Conservation (phyloP, 2,888 invertebrate genomes). For the Phania funesta region DNA sequence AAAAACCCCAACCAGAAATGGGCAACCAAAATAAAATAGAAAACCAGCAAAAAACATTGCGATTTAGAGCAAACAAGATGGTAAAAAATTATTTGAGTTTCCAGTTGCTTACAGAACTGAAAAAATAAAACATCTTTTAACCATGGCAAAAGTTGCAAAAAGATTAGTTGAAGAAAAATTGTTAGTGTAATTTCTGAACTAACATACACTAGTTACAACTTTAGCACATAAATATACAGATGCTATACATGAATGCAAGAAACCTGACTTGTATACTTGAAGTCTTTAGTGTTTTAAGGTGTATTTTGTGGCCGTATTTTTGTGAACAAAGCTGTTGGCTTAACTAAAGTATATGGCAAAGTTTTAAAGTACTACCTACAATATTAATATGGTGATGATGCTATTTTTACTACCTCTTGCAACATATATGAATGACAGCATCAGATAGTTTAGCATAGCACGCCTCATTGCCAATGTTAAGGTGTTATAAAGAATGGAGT, state of each 20-base stretch:
- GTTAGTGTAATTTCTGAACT: too few species aligned
- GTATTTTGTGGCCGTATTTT: slow-evolving; percentile 35
- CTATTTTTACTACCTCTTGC: neutral
- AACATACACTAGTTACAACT: neutral
- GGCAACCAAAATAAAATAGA: neutral
- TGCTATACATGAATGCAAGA: too few species aligned
- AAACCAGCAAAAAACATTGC: too few species aligned
- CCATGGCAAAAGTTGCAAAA: too few species aligned
- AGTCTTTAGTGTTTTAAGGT: slow-evolving; percentile 26
- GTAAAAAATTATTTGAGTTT: too few species aligned
- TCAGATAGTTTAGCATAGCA: slow-evolving; percentile 15
- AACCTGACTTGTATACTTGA: neutral
- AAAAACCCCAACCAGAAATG: slow-evolving; percentile 20
- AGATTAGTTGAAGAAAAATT: too few species aligned
- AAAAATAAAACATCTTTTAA: too few species aligned
- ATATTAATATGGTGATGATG: neutral
- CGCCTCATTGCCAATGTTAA: slow-evolving; percentile 62
- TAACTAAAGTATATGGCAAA: neutral
- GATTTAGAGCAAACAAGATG: too few species aligned
- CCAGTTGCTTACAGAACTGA: too few species aligned
- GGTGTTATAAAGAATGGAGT: neutral
- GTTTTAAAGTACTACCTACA: too few species aligned
- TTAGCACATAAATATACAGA: neutral
- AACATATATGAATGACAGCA: slow-evolving; percentile 1
- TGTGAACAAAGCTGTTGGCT: slow-evolving; percentile 35